Percentiles rank a stretch among this genome's conserved stretches.
These are phyloP conservation scores for Pimpla rufipes DNA, from an alignment of 2,888 invertebrate species.

Conservation along the genomic window DNA sequence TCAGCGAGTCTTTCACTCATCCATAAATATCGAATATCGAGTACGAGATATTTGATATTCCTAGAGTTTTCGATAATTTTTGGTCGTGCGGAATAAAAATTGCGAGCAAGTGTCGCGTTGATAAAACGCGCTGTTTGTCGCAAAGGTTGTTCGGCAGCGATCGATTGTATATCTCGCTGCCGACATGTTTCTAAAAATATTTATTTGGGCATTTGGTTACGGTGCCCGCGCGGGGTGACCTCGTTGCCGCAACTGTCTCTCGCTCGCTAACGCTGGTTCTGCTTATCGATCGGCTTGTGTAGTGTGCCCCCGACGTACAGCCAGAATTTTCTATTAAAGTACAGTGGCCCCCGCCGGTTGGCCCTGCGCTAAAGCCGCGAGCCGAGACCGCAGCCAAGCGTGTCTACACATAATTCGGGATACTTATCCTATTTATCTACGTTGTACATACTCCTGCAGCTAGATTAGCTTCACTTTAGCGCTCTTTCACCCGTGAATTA, in stretches of 20 bases:
- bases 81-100: background rate
- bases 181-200: constrained; percentile 61
- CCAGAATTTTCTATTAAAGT: constrained; percentile 59
- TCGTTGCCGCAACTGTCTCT: constrained; percentile 56
- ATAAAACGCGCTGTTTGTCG: background rate
- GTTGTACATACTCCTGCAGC: constrained; percentile 2
- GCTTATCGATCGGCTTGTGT: constrained; percentile 64
- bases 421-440: constrained; percentile 50
- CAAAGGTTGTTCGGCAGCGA: background rate
- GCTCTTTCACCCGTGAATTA: background rate
- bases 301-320: constrained; percentile 31
- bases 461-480: background rate
- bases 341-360: constrained; percentile 31
- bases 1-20: too few species aligned
- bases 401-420: constrained; percentile 63
- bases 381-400: constrained; percentile 57
- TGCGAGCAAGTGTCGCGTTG: background rate
- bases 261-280: constrained; percentile 39
- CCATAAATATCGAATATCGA: too few species aligned
- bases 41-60: too few species aligned
- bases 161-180: constrained; percentile 35
- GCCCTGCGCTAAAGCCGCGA: constrained; percentile 53
- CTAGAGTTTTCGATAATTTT: too few species aligned
- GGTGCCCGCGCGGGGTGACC: constrained; percentile 59
- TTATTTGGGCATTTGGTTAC: constrained; percentile 60